Base-by-base conservation (phyloP, 2,113 vertebrate species). In the Actinemys pallida region DNA sequence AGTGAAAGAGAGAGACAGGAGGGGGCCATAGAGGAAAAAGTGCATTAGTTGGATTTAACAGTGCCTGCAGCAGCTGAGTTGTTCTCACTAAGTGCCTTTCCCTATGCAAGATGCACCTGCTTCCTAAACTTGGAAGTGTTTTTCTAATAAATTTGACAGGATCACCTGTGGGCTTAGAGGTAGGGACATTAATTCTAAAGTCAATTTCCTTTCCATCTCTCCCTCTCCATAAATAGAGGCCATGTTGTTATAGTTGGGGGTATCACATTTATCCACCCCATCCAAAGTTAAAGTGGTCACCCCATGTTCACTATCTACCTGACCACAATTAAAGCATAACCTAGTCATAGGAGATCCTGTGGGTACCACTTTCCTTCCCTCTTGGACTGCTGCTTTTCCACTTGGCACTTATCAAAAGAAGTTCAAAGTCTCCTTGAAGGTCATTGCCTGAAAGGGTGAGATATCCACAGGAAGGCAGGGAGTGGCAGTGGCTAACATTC, bases 1-100 rank as follows among this genome's bases (percentile, higher is more conserved):
- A 94, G 90, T 97, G 97, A 97, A 98, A 97, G 81, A 90, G 90
- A 91, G 47, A 90, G 81, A 96, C 95, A 93, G 50, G 50, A 93
- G 84, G 76, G 69, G 12, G 90, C 20, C 83, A 87, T 57, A 83
- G 47, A 80, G 31, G 90, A 86, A n/a, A 94, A 92, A 90, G 81
- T 78, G 5, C 88, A 83, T 88, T 57, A 83, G 89, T 59, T 95
- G 92, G 88, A 94, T 97, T 87, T 96, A 96, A 94, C 81, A 97
- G 86, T 19, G 82, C 91, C 94, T 92, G 82, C 91, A 95, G 94
- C 95, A 98, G 88, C 93, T 93, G 94, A 95, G 79, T 84, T 87
- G 22, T 49, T 91, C 84, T 87, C 90, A 88, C 79, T 86, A 57
- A 95, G 76, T 88, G 86, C 22, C 82, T 95, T 92, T 90, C 81